phyloP scores from a whole-genome alignment of 1,140 invertebrate genomes.

The Drosophila bipectinata region DNA sequence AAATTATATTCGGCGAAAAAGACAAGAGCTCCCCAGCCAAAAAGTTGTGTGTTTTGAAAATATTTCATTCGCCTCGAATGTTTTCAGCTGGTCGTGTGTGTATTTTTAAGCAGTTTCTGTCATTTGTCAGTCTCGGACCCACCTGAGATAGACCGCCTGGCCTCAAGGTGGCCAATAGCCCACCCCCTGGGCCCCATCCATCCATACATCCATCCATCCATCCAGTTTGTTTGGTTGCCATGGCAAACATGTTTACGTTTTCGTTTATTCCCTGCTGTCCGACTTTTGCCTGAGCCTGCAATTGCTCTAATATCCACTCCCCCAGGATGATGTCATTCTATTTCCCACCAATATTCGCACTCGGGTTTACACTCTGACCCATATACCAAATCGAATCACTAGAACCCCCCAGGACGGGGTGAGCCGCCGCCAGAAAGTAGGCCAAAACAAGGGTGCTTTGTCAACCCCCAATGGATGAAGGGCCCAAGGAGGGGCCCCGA shows the following conservation, averaged over 20 bases:
- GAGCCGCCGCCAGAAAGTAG: conserved; percentile 23
- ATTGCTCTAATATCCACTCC: conserved; percentile 35
- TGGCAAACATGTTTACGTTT: conserved; percentile 58
- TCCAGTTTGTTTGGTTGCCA: conserved; percentile 38
- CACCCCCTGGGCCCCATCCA: not conserved
- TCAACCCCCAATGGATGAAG: conserved; percentile 10
- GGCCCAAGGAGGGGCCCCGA: not conserved
- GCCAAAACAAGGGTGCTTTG: conserved; percentile 34
- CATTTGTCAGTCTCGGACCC: conserved; percentile 60
- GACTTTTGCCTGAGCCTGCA: conserved; percentile 26
- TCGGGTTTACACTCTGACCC: conserved; percentile 64
- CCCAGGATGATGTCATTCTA: conserved; percentile 61
- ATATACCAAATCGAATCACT: conserved; percentile 49
- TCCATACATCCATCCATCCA: not conserved
- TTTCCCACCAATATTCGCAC: conserved; percentile 31
- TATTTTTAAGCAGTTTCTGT: conserved; percentile 64
- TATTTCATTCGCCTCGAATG: conserved; percentile 9
- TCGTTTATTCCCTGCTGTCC: conserved; percentile 22
- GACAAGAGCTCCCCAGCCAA: conserved; percentile 5
- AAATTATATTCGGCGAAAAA: conserved; percentile 24
- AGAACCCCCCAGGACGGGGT: conserved; percentile 9
- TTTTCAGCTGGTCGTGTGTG: conserved; percentile 27
- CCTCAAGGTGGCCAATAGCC: conserved; percentile 26
- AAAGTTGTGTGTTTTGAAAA: conserved; percentile 8
- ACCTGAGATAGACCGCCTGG: conserved; percentile 32